These are phyloP conservation scores for Drosophila glabriapex DNA, from an alignment of 2,888 invertebrate genomes.

Conservation along the genomic window DNA sequence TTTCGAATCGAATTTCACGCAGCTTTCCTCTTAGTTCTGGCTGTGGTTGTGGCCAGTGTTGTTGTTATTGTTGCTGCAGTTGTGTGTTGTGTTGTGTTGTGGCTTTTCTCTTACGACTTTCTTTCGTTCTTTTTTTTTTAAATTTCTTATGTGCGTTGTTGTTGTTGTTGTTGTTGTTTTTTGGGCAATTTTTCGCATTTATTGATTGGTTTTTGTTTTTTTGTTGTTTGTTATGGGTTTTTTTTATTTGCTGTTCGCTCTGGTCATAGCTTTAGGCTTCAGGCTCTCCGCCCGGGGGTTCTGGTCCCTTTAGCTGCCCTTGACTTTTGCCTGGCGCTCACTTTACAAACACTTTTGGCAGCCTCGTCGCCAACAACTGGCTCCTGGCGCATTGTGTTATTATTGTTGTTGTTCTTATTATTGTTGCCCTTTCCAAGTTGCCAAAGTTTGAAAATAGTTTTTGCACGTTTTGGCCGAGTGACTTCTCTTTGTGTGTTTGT, in stretches of 20 bases:
- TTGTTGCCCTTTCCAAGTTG: slow-evolving; percentile 57
- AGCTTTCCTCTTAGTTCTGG: slow-evolving; percentile 27
- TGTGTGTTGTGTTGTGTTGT: slow-evolving; percentile 11
- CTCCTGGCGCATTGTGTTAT: slow-evolving; percentile 29
- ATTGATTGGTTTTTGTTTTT: slow-evolving; percentile 67
- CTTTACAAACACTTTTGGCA: slow-evolving; percentile 78
- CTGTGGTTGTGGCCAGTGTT: slow-evolving; percentile 23
- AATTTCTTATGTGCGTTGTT: slow-evolving; percentile 52
- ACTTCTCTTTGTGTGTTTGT: slow-evolving; percentile 63
- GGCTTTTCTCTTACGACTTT: slow-evolving; percentile 35
- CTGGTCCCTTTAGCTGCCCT: slow-evolving; percentile 65
- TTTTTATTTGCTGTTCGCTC: background rate
- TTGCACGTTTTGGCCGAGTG: slow-evolving; percentile 78
- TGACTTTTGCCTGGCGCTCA: slow-evolving; percentile 78
- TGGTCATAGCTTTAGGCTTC: slow-evolving; percentile 21
- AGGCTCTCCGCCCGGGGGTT: slow-evolving; percentile 18
- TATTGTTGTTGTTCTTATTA: slow-evolving; percentile 33
- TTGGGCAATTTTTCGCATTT: slow-evolving; percentile 58
- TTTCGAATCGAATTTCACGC: slow-evolving; percentile 30
- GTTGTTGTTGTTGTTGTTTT: slow-evolving; percentile 32
- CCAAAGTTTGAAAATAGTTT: slow-evolving; percentile 72
- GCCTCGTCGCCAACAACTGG: slow-evolving; percentile 72
- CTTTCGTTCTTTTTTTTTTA: slow-evolving; percentile 37
- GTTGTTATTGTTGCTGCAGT: slow-evolving; percentile 19
- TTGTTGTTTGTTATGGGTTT: slow-evolving; percentile 19